Evolutionary conservation across 2,113 vertebrate genomes (phyloP).

Genomic region (Perca schrenkii): DNA sequence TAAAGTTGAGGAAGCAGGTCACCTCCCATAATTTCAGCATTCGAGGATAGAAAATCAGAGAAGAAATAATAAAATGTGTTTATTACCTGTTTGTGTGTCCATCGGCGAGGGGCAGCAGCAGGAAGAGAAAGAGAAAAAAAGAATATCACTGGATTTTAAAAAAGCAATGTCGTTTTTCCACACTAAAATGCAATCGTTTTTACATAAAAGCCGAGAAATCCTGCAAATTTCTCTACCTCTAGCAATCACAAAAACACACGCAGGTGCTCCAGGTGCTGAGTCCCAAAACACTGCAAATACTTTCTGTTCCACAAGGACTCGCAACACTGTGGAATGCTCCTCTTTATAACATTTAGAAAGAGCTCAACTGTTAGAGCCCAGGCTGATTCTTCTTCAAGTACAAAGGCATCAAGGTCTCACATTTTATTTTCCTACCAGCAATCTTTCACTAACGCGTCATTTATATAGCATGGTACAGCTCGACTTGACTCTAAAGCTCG

Average conservation of each 20-base stretch:
- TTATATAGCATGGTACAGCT: too few relatives aligned
- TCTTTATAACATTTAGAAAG: not conserved
- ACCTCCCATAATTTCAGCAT: not conserved
- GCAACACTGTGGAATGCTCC: not conserved
- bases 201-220: not conserved
- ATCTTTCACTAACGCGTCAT: not conserved
- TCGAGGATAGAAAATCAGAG: not conserved
- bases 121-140: not conserved
- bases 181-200: not conserved
- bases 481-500: too few relatives aligned
- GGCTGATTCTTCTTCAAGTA: not conserved
- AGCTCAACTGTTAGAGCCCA: not conserved
- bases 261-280: not conserved
- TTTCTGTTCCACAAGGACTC: not conserved
- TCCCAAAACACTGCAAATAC: not conserved
- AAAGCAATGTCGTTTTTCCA: not conserved
- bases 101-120: slow-evolving; percentile 12
- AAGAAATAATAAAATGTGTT: slow-evolving; percentile 18
- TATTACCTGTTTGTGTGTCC: slow-evolving; percentile 73
- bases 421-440: not conserved
- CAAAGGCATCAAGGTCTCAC: not conserved
- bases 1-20: slow-evolving; percentile 1
- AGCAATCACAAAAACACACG: not conserved
- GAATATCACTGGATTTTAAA: not conserved
- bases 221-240: not conserved